Evolutionary conservation across 2,113 vertebrate species (phyloP), one percentile per base, ranked within the genome.

Genomic region (Verasper variegatus): DNA sequence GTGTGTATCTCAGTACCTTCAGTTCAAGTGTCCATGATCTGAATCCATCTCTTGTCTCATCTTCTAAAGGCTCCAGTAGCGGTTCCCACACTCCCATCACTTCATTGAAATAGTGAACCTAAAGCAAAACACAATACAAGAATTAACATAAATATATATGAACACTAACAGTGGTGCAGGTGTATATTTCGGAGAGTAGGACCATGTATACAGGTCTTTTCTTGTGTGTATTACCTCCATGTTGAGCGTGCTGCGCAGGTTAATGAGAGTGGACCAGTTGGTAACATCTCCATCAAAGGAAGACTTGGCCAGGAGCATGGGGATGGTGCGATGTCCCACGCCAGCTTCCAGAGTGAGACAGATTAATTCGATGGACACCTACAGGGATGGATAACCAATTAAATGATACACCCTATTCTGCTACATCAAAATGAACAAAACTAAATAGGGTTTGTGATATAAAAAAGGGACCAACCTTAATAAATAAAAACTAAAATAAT

Each of bases 21-120:
- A 99, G 91, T 68, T 94, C 95, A 85, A 99, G 95, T 85, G 87
- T 92, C 98, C 98, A 99, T 0, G 97, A 95, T 91, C 93, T 94
- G 85, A 98, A 98, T 52, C 94, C 92, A 10, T 99, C 97, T 74
- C 85, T 95, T 61, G 93, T 93, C 70, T 97, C 96, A 83, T 98
- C 94, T 91, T 99, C 97, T 67, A 99, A 88, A 0, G 98, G 97
- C 90, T 99, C 98, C 87, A 99, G 94, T 77, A 99, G 95, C 11
- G 98, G 98, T 51, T 99, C 98, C 98, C 98, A 99, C 3, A 99
- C 96, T 1, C 97, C 98, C 94, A 99, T 93, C 80, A 96, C 92
- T 90, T 99, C 98, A 47, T 99, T 99, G 85, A 94, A 99, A 88
- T 97, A 99, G 88, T 97, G 96, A 13, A 99, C 96, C 98, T 99